Percentiles rank a stretch among this genome's conserved stretches.
These are phyloP conservation scores for Neria commutata DNA, from an alignment of 2,888 invertebrate genomes.

Conservation along the genomic window DNA sequence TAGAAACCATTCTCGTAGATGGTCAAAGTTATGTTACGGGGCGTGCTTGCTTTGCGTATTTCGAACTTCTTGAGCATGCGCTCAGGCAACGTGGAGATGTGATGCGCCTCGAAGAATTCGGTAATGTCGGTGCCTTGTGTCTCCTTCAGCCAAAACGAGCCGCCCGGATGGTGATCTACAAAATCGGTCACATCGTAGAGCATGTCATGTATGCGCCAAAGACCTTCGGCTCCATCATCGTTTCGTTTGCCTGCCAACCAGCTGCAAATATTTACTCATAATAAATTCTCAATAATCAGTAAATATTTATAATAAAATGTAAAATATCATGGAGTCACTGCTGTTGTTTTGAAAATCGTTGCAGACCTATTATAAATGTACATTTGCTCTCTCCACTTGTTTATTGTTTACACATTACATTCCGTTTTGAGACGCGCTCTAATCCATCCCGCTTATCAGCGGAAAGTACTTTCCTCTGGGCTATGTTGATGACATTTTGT, in stretches of 20 bases:
- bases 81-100: constrained; percentile 68
- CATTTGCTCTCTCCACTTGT: too few relatives aligned
- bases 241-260: constrained; percentile 71
- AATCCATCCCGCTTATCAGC: too few relatives aligned
- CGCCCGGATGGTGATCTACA: constrained; percentile 81
- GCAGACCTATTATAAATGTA: too few relatives aligned
- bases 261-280: constrained; percentile 35
- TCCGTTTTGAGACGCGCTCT: too few relatives aligned
- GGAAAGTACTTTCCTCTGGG: too few relatives aligned
- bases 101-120: constrained; percentile 77
- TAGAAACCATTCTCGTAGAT: constrained; percentile 78
- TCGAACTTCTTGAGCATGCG: constrained; percentile 69
- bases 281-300: not conserved
- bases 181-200: constrained; percentile 86
- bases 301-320: too few relatives aligned
- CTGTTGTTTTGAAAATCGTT: too few relatives aligned
- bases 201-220: constrained; percentile 77
- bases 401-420: too few relatives aligned
- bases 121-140: constrained; percentile 81
- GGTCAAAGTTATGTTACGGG: constrained; percentile 74
- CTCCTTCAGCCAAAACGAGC: constrained; percentile 74
- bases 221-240: constrained; percentile 74
- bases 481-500: too few relatives aligned
- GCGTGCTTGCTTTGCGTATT: constrained; percentile 66
- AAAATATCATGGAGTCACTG: too few relatives aligned